phyloP scores from a whole-genome alignment of 2,888 invertebrate species.

The Conchocele bisecta region DNA sequence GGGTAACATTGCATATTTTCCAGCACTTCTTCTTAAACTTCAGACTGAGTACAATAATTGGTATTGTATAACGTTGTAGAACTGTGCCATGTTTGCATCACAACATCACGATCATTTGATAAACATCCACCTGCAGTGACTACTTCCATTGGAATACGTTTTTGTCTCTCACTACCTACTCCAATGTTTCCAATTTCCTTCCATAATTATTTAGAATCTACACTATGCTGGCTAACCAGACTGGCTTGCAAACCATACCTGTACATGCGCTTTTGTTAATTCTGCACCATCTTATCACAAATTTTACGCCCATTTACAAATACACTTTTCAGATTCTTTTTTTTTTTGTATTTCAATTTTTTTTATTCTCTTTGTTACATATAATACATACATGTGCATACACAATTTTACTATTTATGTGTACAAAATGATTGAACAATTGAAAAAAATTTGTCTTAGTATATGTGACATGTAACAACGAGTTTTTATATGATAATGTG shows the following conservation, averaged over 20 bases:
- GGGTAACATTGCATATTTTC: neutral
- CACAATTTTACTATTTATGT: too few relatives aligned
- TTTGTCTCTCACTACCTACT: neutral
- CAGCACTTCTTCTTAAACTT: neutral
- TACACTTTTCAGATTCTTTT: neutral
- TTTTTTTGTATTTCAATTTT: neutral
- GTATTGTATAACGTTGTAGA: neutral
- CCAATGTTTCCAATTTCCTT: neutral
- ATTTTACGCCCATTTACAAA: neutral
- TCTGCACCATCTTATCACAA: neutral
- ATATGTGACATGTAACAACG: too few relatives aligned
- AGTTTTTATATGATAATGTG: too few relatives aligned
- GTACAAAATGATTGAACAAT: too few relatives aligned
- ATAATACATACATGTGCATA: too few relatives aligned
- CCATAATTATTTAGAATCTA: neutral
- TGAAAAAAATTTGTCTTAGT: too few relatives aligned
- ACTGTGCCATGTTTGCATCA: neutral
- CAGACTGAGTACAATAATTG: too few relatives aligned
- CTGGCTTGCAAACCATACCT: neutral
- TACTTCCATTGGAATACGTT: conserved; percentile 3
- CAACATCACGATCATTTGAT: neutral
- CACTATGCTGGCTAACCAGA: neutral
- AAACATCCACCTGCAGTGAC: neutral
- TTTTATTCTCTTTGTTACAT: too few relatives aligned
- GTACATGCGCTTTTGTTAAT: neutral